Evolutionary conservation across 2,113 vertebrate species (phyloP).

Genomic region (Micronisus gabar): DNA sequence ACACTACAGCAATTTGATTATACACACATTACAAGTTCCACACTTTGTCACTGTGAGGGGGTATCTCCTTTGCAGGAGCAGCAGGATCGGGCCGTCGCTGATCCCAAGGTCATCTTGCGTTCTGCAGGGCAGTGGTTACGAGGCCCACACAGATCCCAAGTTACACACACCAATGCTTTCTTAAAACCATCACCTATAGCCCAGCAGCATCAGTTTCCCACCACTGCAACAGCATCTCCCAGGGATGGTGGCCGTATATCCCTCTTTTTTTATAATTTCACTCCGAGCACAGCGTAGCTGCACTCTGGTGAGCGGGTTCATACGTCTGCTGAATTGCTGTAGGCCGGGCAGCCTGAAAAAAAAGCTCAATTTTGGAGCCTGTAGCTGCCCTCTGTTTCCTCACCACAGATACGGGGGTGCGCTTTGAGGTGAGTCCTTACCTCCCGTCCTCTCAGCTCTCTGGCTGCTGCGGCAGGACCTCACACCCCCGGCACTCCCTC

Average conservation of each 20-base stretch:
- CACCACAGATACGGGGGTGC: accelerated
- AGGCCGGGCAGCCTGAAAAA: neutral
- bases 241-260: neutral
- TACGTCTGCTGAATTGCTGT: neutral
- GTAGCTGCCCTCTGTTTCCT: neutral
- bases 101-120: neutral
- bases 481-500: accelerated
- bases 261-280: neutral
- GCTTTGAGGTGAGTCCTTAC: neutral
- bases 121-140: neutral
- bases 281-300: accelerated
- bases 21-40: neutral
- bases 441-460: neutral
- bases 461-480: no score
- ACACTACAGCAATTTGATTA: neutral
- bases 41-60: neutral
- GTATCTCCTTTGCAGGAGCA: neutral
- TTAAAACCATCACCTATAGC: neutral
- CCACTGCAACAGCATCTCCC: neutral
- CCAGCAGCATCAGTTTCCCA: neutral
- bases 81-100: neutral
- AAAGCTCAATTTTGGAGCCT: neutral
- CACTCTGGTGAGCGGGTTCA: neutral
- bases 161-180: neutral
- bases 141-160: neutral